A percentile compares a stretch with the other conserved stretches of the same genome.
phyloP scores from a whole-genome alignment of 2,888 invertebrate species.

The Amblyteles armatorius region DNA sequence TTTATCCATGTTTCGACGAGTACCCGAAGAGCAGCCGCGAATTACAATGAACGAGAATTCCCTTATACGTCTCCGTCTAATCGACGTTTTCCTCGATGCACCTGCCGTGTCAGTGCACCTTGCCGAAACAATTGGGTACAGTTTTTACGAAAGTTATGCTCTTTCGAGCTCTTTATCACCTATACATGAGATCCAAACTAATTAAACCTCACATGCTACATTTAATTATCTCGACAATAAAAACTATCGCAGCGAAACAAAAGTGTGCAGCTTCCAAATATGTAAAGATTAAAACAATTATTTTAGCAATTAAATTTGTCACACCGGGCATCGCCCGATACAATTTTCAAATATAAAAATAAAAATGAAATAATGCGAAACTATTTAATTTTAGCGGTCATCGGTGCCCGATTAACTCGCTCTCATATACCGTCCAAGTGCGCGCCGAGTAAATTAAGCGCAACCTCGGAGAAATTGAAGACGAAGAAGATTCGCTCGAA shows the following conservation, averaged over 20 bases:
- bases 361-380: neutral
- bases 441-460: slow-evolving; percentile 51
- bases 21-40: slow-evolving; percentile 61
- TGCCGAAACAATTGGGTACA: slow-evolving; percentile 22
- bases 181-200: neutral
- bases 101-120: slow-evolving; percentile 55
- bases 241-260: too few species aligned
- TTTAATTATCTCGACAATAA: neutral
- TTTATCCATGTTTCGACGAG: slow-evolving; percentile 4
- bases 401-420: neutral
- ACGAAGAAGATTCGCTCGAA: slow-evolving; percentile 47
- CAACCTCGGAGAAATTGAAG: slow-evolving; percentile 48
- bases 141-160: slow-evolving; percentile 12
- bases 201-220: too few species aligned
- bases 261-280: too few species aligned
- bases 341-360: too few species aligned
- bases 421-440: slow-evolving; percentile 30
- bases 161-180: neutral
- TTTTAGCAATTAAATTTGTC: too few species aligned
- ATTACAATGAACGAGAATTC: slow-evolving; percentile 77
- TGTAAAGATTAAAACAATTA: too few species aligned
- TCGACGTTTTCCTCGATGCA: slow-evolving; percentile 69
- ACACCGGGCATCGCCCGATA: too few species aligned
- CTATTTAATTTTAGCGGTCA: neutral
- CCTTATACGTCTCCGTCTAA: slow-evolving; percentile 73